Base-by-base conservation (phyloP, 1,140 invertebrate species). In the Marisa cornuarietis region DNA sequence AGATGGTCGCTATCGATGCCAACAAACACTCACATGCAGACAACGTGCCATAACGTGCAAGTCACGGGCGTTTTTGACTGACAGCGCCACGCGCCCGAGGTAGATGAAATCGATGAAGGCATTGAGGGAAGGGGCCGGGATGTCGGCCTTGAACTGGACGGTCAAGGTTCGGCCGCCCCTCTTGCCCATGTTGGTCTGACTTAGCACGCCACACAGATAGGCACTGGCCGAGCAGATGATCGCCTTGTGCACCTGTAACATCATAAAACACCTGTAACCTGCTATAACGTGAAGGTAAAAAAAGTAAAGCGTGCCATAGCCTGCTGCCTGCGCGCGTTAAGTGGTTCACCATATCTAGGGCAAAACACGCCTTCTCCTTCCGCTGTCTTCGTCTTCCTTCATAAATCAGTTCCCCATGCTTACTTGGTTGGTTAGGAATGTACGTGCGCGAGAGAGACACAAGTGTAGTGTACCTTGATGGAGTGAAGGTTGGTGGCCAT, bases 101-200 rank as follows among this genome's bases (percentile, higher is more conserved):
- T 82, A 82, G 24, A 82, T 78, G 54, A 68, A 80, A 26, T 77
- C 71, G 42, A 82, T 76, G 68, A 82, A 82, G 49, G 81, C 74
- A 4, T 65, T 68, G 24, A 82, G 74, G 49, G 81, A 82, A 24
- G 74, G 71, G 18, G 81, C 66, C 61, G 79, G 79, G 71, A 82
- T 82, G 65, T 68, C 72, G 20, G 76, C 76, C 65, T 77, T 77
- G 65, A 77, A 77, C 76, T 77, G 76, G 22, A 77, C 76, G 22
- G 76, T 77, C 20, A 77, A n/a, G 42, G 65, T 68, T 8, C 65
- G 62, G 54, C 76, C 76, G 63, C 76, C 76, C 42, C 76, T 66
- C 76, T 77, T 77, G 63, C 76, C 76, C 42, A 77, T 77, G 52
- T 26, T 66, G 2, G 62, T 72, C 66, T 78, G 80, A 51, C 71